Base-by-base conservation (phyloP, 2,797 vertebrate genomes). In the Borostomias antarcticus region DNA sequence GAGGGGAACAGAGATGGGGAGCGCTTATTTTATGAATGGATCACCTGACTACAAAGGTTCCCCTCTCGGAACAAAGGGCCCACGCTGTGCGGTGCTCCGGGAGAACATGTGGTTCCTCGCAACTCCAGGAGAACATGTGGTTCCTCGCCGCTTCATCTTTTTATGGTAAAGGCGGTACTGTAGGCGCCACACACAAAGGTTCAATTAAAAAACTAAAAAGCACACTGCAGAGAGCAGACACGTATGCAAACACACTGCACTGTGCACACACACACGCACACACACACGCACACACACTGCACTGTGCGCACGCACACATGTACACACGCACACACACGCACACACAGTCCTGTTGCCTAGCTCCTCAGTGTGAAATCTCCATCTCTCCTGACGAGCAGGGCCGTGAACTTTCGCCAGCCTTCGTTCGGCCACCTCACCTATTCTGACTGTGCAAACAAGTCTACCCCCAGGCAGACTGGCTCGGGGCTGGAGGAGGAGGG, bases 1-100 rank as follows among this genome's bases (percentile, higher is more conserved):
- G 58, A 6, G 19, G 2, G 1, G 19, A 23, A n/a, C 15, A 21
- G 15, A 2, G 6, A 0, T 48, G 17, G n/a, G 47, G 47, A 8
- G 8, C 2, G n/a, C 9, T n/a, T 21, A n/a, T 15, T 30, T 33
- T 32, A 23, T 25, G 1, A 53, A 40, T 23, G 35, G 51, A 47
- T 73, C 51, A 33, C 56, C 33, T 52, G 21, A 53, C 25, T 47
- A 57, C 59, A 64, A 69, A 52, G 56, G 30, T 37, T 60, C 47
- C 35, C 33, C 26, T 58, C 35, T 11, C 47, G 64, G 43, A 21
- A 13, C 37, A 61, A 67, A 64, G 61, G 32, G 9, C 26, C 52
- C 65, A 21, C 4, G 23, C 66, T 66, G 45, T 30, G 15, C 29
- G 51, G 40, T 33, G 43, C 26, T 40, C 37, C 57, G 23, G 47